These are phyloP conservation scores for Hephaestus fuliginosus DNA, from an alignment of 2,797 vertebrate genomes.

Conservation along the genomic window DNA sequence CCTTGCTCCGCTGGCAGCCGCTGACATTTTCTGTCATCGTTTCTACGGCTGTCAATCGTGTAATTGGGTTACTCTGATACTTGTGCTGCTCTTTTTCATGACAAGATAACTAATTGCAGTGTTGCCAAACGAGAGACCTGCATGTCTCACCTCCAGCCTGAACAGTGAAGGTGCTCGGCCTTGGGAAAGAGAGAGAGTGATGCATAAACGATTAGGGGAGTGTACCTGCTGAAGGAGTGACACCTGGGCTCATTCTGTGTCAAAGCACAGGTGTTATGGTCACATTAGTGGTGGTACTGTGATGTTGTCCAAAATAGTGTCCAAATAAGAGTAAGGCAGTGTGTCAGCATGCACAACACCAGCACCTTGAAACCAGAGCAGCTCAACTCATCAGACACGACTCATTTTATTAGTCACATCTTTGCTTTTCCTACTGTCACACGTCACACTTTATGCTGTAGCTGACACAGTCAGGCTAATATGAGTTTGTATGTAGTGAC, in stretches of 20 bases:
- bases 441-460: too few species aligned
- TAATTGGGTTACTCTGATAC: not conserved
- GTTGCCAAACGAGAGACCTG: not conserved
- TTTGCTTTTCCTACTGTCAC: not conserved
- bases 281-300: not conserved
- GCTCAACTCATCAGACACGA: not conserved
- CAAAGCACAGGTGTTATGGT: not conserved
- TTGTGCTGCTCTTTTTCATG: not conserved
- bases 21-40: constrained; percentile 6
- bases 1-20: not conserved
- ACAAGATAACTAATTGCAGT: accelerated
- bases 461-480: too few species aligned
- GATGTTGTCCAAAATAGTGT: not conserved
- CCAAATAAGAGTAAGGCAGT: not conserved
- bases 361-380: not conserved
- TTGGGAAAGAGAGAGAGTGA: not conserved
- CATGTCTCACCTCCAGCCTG: not conserved
- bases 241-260: not conserved
- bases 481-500: not conserved
- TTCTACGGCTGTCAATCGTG: not conserved
- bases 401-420: not conserved
- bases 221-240: not conserved
- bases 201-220: not conserved
- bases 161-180: not conserved
- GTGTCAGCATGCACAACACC: not conserved